phyloP scores from a whole-genome alignment of 2,888 invertebrate genomes.

The Leptura quadrifasciata region DNA sequence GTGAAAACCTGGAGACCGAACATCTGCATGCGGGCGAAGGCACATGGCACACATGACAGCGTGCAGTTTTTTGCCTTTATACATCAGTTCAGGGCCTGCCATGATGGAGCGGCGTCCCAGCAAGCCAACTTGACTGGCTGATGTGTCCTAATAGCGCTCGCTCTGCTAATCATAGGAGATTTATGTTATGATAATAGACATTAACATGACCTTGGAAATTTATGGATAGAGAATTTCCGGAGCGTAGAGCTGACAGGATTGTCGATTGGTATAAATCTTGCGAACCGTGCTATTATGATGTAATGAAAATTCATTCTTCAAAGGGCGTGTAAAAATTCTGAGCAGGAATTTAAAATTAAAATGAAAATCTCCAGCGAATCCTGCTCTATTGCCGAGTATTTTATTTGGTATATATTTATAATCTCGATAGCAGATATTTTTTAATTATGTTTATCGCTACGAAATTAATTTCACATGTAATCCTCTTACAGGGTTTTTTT shows the following conservation, averaged over 20 bases:
- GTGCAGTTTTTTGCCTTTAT: constrained; percentile 18
- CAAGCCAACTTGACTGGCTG: constrained; percentile 19
- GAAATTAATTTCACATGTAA: no score
- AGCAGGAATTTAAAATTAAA: not conserved
- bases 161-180: constrained; percentile 28
- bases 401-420: not conserved
- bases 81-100: constrained; percentile 16
- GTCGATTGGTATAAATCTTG: constrained; percentile 27
- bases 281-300: not conserved
- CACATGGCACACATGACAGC: constrained; percentile 26
- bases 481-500: not conserved
- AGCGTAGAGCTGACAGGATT: constrained; percentile 6
- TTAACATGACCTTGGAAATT: constrained; percentile 29
- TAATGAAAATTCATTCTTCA: not conserved
- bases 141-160: constrained; percentile 24
- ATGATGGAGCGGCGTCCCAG: constrained; percentile 13
- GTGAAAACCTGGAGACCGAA: constrained; percentile 30
- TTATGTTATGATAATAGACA: constrained; percentile 27
- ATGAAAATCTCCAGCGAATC: not conserved
- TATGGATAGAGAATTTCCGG: constrained; percentile 21
- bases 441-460: not conserved
- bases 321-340: not conserved
- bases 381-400: not conserved
- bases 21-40: constrained; percentile 39
- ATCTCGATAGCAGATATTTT: not conserved